Base-by-base conservation (phyloP, 2,797 vertebrate genomes). In the Hapalemur alaotrensis region DNA sequence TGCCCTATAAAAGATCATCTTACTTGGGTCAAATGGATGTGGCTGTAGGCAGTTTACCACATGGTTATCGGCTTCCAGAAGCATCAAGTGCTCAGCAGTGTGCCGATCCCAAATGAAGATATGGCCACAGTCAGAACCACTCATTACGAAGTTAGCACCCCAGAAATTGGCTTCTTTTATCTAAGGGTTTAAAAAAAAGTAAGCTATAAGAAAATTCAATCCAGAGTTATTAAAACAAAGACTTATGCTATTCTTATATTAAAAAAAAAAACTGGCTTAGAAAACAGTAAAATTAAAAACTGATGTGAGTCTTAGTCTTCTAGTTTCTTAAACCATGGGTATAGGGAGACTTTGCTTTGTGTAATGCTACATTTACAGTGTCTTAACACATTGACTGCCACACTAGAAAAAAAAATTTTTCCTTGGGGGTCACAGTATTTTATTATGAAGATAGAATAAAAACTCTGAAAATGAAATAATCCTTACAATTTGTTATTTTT, bases 91-190 rank as follows among this genome's bases (percentile, higher is more conserved):
- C 96, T 99, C 99, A 0, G 99, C 99, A 0, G 99, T 99, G 98
- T 99, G 99, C 72, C 99, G 99, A 98, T 99, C 99, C 99, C 99
- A 99, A 98, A 99, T 99, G 98, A 99, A 99, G 98, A 99, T 99
- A 97, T 99, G 99, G 73, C 99, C 99, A 35, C 99, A 99, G 98
- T 99, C 99, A 10, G 99, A 99, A 32, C 99, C 99, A 52, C 99
- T 99, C 99, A 99, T 99, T 87, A 99, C 99, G 96, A 99, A 99
- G 98, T 99, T 99, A 98, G 99, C 99, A 92, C 99, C 99, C 99
- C 99, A 99, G 98, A 99, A 99, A 98, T 99, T 99, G 23, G 99
- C 99, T 98, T 99, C 99, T 97, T 99, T 99, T 93, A 99, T 99
- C 99, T 99, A 96, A n/a, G 98, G 43, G 57, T 91, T 96, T 48